A percentile compares a stretch with the other conserved stretches of the same genome.
These are phyloP conservation scores for Hanleya hanleyi DNA, from an alignment of 2,888 invertebrate genomes.

Conservation along the genomic window DNA sequence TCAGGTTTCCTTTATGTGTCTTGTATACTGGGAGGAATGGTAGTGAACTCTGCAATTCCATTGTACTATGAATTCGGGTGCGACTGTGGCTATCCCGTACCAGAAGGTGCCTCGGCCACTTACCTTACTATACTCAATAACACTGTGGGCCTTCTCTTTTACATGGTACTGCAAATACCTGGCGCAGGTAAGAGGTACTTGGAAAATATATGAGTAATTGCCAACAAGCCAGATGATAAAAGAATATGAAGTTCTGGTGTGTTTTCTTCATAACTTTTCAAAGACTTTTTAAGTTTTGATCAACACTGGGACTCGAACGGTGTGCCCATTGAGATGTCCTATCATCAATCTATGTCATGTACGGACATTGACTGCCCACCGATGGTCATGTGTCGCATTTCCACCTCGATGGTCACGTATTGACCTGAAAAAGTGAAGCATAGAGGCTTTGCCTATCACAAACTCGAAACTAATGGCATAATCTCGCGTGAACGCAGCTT, in stretches of 20 bases:
- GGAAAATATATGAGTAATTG: neutral
- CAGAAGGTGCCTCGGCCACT: slow-evolving; percentile 30
- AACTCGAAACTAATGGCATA: no score
- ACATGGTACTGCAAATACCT: slow-evolving; percentile 21
- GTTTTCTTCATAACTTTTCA: neutral
- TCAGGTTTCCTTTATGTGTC: slow-evolving; percentile 4
- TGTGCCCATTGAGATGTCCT: no score
- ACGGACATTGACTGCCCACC: no score
- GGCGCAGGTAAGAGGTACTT: neutral
- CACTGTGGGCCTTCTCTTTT: slow-evolving; percentile 29
- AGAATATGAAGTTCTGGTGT: neutral
- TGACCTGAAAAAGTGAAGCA: no score
- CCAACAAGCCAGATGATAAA: neutral
- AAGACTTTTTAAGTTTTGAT: no score
- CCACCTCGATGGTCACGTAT: no score
- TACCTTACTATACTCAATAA: slow-evolving; percentile 31
- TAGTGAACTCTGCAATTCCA: slow-evolving; percentile 15
- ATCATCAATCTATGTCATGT: no score
- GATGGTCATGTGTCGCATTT: no score
- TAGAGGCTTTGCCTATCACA: no score
- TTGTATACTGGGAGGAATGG: slow-evolving; percentile 3
- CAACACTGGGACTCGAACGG: no score
- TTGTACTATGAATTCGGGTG: slow-evolving; percentile 22
- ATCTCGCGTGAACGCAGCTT: no score
- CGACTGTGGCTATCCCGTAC: slow-evolving; percentile 19